Base-by-base conservation (phyloP, 2,888 invertebrate genomes). In the Terebella lapidaria region DNA sequence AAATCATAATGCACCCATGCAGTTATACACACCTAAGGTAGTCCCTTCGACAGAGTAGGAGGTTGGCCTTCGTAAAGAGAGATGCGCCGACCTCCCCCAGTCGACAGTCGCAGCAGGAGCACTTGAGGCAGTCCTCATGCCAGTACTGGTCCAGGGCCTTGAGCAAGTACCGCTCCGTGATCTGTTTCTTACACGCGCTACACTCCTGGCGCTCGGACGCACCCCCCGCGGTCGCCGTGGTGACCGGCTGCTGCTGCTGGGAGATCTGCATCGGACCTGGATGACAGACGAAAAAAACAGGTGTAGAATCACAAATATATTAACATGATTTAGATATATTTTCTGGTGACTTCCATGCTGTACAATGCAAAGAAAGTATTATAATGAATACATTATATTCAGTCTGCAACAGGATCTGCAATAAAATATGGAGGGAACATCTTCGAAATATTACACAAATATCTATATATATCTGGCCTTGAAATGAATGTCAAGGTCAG, bases 61-160 rank as follows among this genome's bases (percentile, higher is more conserved):
- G 87, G 82, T 92, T 91, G 46, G 92, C 91, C 81, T 91, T 92
- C 71, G 91, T 90, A 83, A 91, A 94, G 56, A 93, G 85, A 67
- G 92, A 91, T 58, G 91, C 91, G 65, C 93, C 93, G 46, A 93
- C 92, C 82, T 94, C 93, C 1, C 92, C 93, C n/a, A 94, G 86
- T 56, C 92, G 85, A 80, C 92, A 93, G 81, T 92, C 91, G 78
- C 94, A 94, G 82, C 92, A 92, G 62, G 91, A 91, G 59, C 79
- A 80, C 62, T 93, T 93, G 67, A 94, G 85, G 75, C 93, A 93
- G 82, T 93, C 93, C 73, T 94, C 93, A 83, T 94, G 94, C 93
- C 94, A 94, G 82, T 87, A 91, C 78, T 91, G 85, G 79, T 93
- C 92, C 82, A 93, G 84, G 0, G 92, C 92, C 67, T 78, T 90